Evolutionary conservation across 2,797 vertebrate species (phyloP).

Genomic region (Gambusia yucatana): DNA sequence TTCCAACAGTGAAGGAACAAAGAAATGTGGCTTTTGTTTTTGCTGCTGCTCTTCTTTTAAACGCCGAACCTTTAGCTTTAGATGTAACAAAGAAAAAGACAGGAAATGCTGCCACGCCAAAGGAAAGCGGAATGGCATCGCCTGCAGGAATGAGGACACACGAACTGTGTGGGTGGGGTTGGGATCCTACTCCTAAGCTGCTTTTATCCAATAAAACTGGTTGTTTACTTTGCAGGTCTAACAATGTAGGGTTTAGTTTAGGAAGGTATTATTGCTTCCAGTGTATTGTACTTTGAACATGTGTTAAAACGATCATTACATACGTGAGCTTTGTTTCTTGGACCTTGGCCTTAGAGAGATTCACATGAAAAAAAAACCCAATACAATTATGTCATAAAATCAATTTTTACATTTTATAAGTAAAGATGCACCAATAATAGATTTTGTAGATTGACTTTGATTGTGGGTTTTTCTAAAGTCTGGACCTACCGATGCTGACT

Average conservation of each 20-base stretch:
- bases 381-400: conserved; percentile 1
- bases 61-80: conserved; percentile 31
- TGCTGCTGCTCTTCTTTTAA: conserved; percentile 28
- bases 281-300: conserved; percentile 4
- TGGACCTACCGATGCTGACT: not conserved
- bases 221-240: not conserved
- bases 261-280: conserved; percentile 13
- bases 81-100: conserved; percentile 58
- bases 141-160: conserved; percentile 23
- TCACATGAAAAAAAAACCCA: conserved; percentile 8
- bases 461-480: not conserved
- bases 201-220: not conserved
- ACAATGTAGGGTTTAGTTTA: not conserved
- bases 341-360: conserved; percentile 15
- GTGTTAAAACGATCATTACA: not conserved
- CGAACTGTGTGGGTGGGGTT: conserved; percentile 6
- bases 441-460: not conserved
- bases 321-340: conserved; percentile 14
- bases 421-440: not conserved
- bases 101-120: conserved; percentile 58
- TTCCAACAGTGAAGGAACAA: conserved; percentile 41
- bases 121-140: conserved; percentile 46
- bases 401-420: not conserved
- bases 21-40: conserved; percentile 70
- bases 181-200: not conserved